Percentiles rank a stretch among this genome's conserved stretches.
Conservation (phyloP, 2,797 vertebrate species). For the Yasuhikotakia modesta region DNA sequence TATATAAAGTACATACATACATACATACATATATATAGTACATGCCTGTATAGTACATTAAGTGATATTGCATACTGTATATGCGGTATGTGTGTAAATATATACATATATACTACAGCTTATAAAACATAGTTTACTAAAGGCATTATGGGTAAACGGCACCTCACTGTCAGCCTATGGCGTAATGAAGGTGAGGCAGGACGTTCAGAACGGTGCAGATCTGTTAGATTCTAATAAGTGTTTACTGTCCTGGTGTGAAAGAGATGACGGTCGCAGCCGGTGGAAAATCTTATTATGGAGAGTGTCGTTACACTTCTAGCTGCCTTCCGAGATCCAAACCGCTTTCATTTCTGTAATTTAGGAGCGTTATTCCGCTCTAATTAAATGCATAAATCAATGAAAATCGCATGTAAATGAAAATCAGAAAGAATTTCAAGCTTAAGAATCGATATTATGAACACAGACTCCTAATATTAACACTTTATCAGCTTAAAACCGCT, state of each 20-base stretch:
- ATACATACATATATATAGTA: no score
- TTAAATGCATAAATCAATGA: slow-evolving; percentile 7
- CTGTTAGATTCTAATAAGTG: slow-evolving; percentile 48
- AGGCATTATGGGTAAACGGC: slow-evolving; percentile 34
- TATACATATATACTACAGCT: no score
- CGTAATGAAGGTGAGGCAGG: slow-evolving; percentile 50
- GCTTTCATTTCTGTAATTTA: slow-evolving; percentile 10
- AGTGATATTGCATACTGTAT: no score
- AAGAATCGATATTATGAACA: slow-evolving; percentile 17
- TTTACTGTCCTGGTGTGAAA: slow-evolving; percentile 50
- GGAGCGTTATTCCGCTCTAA: slow-evolving; percentile 8
- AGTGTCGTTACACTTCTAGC: slow-evolving; percentile 34
- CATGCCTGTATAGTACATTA: no score
- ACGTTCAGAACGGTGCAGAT: slow-evolving; percentile 48
- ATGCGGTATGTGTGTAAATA: no score
- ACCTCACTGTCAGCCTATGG: slow-evolving; percentile 16
- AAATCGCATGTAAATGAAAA: slow-evolving; percentile 23
- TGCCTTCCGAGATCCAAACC: slow-evolving; percentile 8
- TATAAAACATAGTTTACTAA: neutral
- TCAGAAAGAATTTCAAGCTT: neutral
- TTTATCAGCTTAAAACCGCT: neutral
- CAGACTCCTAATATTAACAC: neutral
- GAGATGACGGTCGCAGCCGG: slow-evolving; percentile 42
- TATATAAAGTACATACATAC: no score
- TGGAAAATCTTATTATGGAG: slow-evolving; percentile 39